Evolutionary conservation across 2,888 invertebrate genomes (phyloP), one percentile per base, ranked within the genome.

Genomic region (Platycheirus rosarum): DNA sequence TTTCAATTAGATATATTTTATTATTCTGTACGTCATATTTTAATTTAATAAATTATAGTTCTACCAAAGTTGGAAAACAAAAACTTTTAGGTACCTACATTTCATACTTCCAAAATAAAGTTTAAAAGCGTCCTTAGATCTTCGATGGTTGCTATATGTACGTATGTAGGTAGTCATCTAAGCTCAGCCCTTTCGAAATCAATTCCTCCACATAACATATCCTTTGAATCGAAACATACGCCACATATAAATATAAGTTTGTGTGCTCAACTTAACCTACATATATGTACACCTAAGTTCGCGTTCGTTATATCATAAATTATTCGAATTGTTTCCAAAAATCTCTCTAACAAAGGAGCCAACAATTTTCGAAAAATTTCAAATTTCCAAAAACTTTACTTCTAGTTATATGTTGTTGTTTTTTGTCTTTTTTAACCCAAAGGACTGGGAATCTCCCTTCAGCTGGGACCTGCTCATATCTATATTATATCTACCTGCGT

Each of bases 301-400:
- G n/a, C n/a, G n/a, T 68, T 42, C 55, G 55, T 49, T 26, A 60
- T 42, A 63, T 68, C 26, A 77, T 77, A 82, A 77, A 76, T 77
- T 71, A 82, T 82, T 23, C 60, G 44, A 77, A 82, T 82, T 82
- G 77, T 77, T 82, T 73, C 35, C 70, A 66, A 80, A n/a, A 80
- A 80, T 80, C 60, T 80, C 57, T 6, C 29, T 32, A 32, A 4
- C 26, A 26, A 32, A 16, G 23, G 49, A 29, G 1, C 26, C 35
- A 51, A 62, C 14, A 73, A 65, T 48, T 60, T 69, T 69, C 46
- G 32, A 23, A 32, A 63, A 63, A 53, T 65, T 66, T 60, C 57
- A 66, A 71, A 49, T 70, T 42, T 51, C 11, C 1, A 14, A 44
- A 66, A 51, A 66, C 37, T 65, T 65, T 37, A 26, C 14, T n/a